Evolutionary conservation across 2,888 invertebrate species (phyloP).

Genomic region (Tetheella fluctuosa): DNA sequence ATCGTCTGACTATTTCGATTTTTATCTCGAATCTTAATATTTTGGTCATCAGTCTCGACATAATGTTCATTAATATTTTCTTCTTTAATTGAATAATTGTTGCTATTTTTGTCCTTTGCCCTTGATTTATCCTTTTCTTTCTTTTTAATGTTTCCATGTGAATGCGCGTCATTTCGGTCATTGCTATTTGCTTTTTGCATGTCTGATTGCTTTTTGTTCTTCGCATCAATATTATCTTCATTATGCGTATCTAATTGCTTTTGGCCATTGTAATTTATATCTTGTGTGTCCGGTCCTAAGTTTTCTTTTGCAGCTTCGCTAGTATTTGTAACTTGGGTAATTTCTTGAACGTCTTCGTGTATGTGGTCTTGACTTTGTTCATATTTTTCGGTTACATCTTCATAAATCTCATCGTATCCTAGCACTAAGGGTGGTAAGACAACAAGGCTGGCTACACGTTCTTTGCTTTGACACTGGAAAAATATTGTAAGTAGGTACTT

Average conservation of each 20-base stretch:
- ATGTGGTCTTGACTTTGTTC: too few relatives aligned
- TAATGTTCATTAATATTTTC: neutral
- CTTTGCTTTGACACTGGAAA: conserved; percentile 43
- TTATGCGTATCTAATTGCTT: neutral
- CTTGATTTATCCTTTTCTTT: neutral
- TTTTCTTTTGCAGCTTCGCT: conserved; percentile 20
- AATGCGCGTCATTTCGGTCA: neutral
- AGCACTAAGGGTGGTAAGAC: conserved; percentile 67
- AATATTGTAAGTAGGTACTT: neutral
- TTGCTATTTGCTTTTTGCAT: neutral
- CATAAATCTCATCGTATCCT: conserved; percentile 67
- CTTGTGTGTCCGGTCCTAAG: neutral
- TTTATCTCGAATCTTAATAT: too few relatives aligned
- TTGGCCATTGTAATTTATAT: neutral
- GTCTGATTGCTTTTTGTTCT: neutral
- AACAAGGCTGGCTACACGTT: conserved; percentile 60
- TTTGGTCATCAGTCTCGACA: too few relatives aligned
- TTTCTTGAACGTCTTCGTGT: too few relatives aligned
- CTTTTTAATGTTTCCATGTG: neutral
- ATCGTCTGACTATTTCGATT: too few relatives aligned
- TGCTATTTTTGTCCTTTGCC: neutral
- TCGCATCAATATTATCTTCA: too few relatives aligned
- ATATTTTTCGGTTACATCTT: conserved; percentile 19
- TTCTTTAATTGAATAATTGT: neutral
- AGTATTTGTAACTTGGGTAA: neutral